Conservation (phyloP, 2,888 invertebrate species). For the Eulithis testata region DNA sequence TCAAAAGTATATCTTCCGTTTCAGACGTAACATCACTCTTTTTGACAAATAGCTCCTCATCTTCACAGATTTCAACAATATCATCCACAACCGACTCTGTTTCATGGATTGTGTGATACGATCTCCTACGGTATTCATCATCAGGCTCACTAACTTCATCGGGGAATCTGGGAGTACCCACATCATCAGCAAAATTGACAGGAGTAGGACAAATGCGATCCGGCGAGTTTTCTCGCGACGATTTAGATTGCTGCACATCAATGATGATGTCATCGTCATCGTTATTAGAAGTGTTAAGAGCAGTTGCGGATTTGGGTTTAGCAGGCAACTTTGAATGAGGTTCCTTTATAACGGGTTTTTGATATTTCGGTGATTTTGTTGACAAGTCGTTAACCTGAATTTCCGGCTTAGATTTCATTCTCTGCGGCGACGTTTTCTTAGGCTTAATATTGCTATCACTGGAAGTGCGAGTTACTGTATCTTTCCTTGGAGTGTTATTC, state of each 20-base stretch:
- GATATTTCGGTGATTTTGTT: constrained; percentile 57
- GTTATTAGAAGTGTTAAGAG: constrained; percentile 80
- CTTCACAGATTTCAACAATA: constrained; percentile 82
- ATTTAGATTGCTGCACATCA: constrained; percentile 89
- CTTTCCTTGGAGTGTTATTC: constrained; percentile 67
- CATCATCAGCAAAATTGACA: constrained; percentile 83
- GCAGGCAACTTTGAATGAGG: constrained; percentile 63
- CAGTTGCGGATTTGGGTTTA: constrained; percentile 79
- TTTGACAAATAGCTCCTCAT: constrained; percentile 76
- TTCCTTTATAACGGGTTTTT: constrained; percentile 61
- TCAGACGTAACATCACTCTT: constrained; percentile 66
- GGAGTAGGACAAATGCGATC: constrained; percentile 89
- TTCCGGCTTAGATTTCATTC: constrained; percentile 79
- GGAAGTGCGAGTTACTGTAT: constrained; percentile 77
- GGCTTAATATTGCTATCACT: constrained; percentile 85
- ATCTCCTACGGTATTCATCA: constrained; percentile 80
- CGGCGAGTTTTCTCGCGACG: constrained; percentile 90
- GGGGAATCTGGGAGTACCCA: constrained; percentile 88
- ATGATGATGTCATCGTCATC: constrained; percentile 87
- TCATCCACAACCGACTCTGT: constrained; percentile 86
- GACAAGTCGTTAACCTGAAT: constrained; percentile 73
- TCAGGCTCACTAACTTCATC: constrained; percentile 91
- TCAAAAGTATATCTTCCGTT: constrained; percentile 80
- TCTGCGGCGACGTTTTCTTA: constrained; percentile 71
- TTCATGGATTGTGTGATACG: constrained; percentile 81